A percentile compares a stretch with the other conserved stretches of the same genome.
phyloP scores from a whole-genome alignment of 23 tunicate species.

The Trididemnum nubilum region DNA sequence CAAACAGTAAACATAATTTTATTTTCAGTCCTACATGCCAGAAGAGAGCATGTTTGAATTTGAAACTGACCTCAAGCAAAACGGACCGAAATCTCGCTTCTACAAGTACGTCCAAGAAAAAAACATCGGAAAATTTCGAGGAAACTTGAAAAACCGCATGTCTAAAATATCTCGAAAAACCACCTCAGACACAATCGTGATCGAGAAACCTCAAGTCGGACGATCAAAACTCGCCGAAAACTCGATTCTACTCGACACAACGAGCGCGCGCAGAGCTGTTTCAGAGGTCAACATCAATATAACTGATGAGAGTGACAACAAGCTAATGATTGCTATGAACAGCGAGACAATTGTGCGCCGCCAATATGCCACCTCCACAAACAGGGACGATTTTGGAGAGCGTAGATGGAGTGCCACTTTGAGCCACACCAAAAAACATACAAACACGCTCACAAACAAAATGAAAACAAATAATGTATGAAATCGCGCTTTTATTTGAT shows the following conservation, averaged over 20 bases:
- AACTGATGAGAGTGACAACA: not conserved
- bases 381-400: not conserved
- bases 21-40: conserved; percentile 64
- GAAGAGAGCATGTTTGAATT: conserved; percentile 52
- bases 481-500: no score
- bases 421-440: not conserved
- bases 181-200: not conserved
- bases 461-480: no score
- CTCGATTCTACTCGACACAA: not conserved
- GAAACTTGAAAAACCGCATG: not conserved
- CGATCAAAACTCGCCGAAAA: not conserved
- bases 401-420: not conserved
- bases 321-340: not conserved
- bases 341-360: not conserved
- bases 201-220: not conserved
- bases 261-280: conserved; percentile 10
- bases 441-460: no score
- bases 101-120: conserved; percentile 22
- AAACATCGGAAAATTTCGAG: conserved; percentile 7
- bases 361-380: not conserved
- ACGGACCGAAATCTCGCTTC: not conserved
- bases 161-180: not conserved
- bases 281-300: not conserved
- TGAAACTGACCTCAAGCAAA: conserved; percentile 16
- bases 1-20: no score